Evolutionary conservation across 2,113 vertebrate genomes (phyloP), one percentile per base, ranked within the genome.

Genomic region (Calyptomena viridis): DNA sequence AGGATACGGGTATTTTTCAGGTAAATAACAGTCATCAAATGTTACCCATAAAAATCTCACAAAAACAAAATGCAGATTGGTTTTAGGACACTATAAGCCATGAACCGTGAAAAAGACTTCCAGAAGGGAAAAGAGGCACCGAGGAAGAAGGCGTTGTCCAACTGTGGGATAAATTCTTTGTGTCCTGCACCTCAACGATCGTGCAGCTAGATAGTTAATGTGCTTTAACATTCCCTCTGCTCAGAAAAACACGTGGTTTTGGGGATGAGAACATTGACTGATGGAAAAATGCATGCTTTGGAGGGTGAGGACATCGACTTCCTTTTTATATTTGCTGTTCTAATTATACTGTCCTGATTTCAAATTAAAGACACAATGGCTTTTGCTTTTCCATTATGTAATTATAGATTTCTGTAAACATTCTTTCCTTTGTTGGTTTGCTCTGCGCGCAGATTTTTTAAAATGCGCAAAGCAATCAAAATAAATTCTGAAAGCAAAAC

Each of bases 341-440:
- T 91, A 90, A 95, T 96, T 87, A 90, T 79, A 87, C 55, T 69
- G 87, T 58, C 84, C 89, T 40, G 71, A 85, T 89, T 83, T 90
- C 66, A 90, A 95, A 96, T 87, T 72, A 84, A 91, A 94, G 84
- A 82, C 89, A 96, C 89, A 95, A 95, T 96, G 68, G 93, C 46
- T 94, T 93, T 87, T 93, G 78, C 87, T 95, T 58, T 94, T 93
- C 69, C 53, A 82, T 92, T 89, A 66, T 89, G 71, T 69, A 96
- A 95, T 93, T 93, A 94, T 27, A 84, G 87, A 89, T 84, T 85
- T 91, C 84, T 80, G 74, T 91, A 91, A 96, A 73, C 74, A 89
- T 93, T 95, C 86, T 71, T 95, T 95, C 79, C 64, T 86, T 95
- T 90, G 76, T 78, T 95, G 79, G 80, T 78, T 93, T 95, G 35